Conservation (phyloP, 1,140 invertebrate genomes). For the Heliconius eleuchia region DNA sequence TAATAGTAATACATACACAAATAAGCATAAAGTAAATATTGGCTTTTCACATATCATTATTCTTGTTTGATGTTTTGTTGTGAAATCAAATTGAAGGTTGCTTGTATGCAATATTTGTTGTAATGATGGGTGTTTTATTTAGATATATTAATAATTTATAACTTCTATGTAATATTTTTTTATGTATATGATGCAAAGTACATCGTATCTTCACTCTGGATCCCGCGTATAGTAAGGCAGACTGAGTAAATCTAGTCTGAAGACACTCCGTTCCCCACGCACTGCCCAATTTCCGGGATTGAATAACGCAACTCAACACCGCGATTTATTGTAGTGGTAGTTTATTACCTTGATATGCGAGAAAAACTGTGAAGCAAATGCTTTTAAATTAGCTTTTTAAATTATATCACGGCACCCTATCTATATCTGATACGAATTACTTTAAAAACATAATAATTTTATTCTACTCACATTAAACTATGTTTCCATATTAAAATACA, state of each 20-base stretch:
- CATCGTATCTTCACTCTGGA: too few relatives aligned
- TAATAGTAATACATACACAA: background rate
- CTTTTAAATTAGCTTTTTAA: too few relatives aligned
- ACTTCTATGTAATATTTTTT: background rate
- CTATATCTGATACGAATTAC: too few relatives aligned
- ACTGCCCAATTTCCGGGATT: too few relatives aligned
- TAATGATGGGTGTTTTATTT: background rate
- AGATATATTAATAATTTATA: background rate
- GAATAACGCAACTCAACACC: too few relatives aligned
- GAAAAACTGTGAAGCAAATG: too few relatives aligned
- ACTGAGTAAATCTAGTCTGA: too few relatives aligned
- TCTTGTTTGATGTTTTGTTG: slow-evolving; percentile 11
- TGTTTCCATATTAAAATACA: background rate
- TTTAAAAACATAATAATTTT: background rate
- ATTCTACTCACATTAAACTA: background rate
- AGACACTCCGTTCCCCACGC: too few relatives aligned
- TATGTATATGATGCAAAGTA: background rate
- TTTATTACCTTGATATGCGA: too few relatives aligned
- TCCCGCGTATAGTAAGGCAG: too few relatives aligned
- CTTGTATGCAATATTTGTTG: background rate
- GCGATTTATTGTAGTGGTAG: too few relatives aligned
- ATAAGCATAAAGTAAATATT: slow-evolving; percentile 11
- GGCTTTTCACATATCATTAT: slow-evolving; percentile 23
- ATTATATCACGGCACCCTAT: too few relatives aligned
- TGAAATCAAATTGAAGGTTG: slow-evolving; percentile 17